Percentiles rank a stretch among this genome's conserved stretches.
Evolutionary conservation across 2,113 vertebrate genomes (phyloP).

Genomic region (Indicator indicator): DNA sequence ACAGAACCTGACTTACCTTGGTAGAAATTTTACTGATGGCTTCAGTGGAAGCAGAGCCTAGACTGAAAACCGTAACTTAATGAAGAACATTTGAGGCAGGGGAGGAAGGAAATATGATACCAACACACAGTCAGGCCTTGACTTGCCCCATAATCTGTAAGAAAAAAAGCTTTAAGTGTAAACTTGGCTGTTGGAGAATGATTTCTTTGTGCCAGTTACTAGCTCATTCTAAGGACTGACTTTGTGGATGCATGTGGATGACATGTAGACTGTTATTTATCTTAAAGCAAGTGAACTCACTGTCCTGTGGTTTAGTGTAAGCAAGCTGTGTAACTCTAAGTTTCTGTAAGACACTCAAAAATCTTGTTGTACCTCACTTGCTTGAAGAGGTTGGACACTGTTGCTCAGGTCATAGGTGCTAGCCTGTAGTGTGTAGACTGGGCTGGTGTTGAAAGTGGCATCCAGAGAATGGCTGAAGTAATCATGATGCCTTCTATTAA

Average conservation of each 20-base stretch:
- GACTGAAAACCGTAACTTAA: neutral
- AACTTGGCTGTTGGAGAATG: neutral
- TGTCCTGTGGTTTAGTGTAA: neutral
- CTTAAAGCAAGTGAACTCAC: neutral
- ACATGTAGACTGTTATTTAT: neutral
- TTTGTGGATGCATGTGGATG: neutral
- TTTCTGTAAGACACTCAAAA: neutral
- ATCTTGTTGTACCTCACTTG: neutral
- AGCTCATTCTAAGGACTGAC: neutral
- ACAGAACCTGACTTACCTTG: neutral
- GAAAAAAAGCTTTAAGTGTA: neutral
- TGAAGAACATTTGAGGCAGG: neutral
- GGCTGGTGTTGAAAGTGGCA: neutral
- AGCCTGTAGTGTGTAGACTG: neutral
- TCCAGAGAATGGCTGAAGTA: neutral
- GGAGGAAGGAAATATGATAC: neutral
- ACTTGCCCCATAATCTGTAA: neutral
- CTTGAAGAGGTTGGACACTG: neutral
- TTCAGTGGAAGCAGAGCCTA: neutral
- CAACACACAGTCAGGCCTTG: neutral
- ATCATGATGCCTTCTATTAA: neutral
- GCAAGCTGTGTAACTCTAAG: neutral
- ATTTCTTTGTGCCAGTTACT: neutral
- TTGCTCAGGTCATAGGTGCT: neutral
- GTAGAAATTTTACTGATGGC: neutral